Base-by-base conservation (phyloP, 1,140 invertebrate species). In the Spodoptera litura region DNA sequence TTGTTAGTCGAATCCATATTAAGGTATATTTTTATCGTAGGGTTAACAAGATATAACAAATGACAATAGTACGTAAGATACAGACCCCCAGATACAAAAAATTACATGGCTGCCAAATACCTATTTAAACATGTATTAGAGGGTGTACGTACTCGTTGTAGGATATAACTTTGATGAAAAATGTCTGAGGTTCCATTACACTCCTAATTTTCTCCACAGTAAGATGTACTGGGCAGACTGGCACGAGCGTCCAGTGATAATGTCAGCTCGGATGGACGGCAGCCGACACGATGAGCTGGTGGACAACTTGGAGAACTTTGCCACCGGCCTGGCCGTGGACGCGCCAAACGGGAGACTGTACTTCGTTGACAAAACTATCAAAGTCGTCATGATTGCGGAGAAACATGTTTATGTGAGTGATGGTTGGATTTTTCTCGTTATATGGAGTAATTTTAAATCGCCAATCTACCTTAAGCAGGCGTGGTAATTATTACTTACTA, bases 301-400 rank as follows among this genome's bases (percentile, higher is more conserved):
- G 1, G 93, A 96, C 12, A 95, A 96, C 15, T 95, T 97, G 81
- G 96, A 95, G 2, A 96, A 96, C 53, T 99, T 97, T 97, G 98
- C 99, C 0, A 99, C 98, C 90, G 98, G 98, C 3, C 93, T 99
- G 9, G 96, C 98, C 2, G 95, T 99, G 61, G 99, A 99, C 91
- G 96, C 97, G 87, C 96, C 97, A 15, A 98, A 97, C 79, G 95
- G 97, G 20, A 95, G 98, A 62, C 93, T 97, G 6, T 97, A 98
- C 83, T 98, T 98, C 96, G 96, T 98, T 0, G 97, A 98, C 83
- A 96, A 96, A 0, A 97, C 98, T 82, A 96, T 99, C 2, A 98
- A 98, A 91, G 97, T 97, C 2, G 95, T 98, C 15, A 95, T 95
- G 15, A 93, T 98, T 8, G 96, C 98, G 89, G 82, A 81, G 62